These are phyloP conservation scores for Acleris emargana DNA, from an alignment of 2,888 invertebrate genomes.

Conservation along the genomic window DNA sequence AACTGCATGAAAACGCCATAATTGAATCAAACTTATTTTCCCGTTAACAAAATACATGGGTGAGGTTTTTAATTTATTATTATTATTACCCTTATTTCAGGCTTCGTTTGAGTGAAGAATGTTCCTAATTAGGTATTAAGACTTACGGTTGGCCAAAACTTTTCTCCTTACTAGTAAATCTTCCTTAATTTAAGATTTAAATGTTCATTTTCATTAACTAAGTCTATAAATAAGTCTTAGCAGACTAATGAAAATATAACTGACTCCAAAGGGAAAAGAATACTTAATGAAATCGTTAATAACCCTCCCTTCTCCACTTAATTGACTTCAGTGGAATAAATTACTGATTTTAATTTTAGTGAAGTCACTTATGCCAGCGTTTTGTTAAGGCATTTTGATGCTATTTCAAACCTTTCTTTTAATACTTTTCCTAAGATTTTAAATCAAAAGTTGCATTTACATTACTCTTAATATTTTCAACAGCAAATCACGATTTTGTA, in stretches of 20 bases:
- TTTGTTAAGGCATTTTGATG: neutral
- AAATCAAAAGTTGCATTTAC: no score
- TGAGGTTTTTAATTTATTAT: no score
- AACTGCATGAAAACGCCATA: no score
- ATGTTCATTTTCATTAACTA: constrained; percentile 10
- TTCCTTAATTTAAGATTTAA: neutral
- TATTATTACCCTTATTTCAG: no score
- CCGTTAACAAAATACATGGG: no score
- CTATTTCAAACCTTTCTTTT: no score
- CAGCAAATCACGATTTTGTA: no score
- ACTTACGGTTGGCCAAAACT: neutral
- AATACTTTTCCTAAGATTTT: no score
- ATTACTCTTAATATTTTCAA: no score
- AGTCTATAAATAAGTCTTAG: constrained; percentile 17
- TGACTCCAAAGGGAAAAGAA: constrained; percentile 18
- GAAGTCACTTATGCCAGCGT: neutral
- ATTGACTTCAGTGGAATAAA: constrained; percentile 21
- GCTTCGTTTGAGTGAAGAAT: no score
- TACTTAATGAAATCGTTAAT: constrained; percentile 26
- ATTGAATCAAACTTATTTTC: no score
- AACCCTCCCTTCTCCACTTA: constrained; percentile 11
- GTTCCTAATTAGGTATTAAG: no score
- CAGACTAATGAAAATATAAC: constrained; percentile 26
- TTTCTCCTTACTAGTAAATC: neutral
- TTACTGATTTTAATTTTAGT: constrained; percentile 21